phyloP scores from a whole-genome alignment of 2,113 vertebrate species.

The Tapirus terrestris region DNA sequence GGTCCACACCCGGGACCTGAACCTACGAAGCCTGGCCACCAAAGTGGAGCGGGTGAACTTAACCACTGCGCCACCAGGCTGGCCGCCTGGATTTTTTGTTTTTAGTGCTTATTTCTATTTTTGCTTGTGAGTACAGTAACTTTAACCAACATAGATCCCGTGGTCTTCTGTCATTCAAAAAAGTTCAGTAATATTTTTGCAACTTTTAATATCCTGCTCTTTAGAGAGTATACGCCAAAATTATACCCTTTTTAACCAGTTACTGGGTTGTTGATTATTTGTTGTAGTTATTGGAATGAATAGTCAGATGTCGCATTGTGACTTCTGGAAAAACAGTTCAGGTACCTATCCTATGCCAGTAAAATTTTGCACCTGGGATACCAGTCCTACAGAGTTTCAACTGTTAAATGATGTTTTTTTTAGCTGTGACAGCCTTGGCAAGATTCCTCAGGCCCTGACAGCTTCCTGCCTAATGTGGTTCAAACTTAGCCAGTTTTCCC shows the following conservation, averaged over 20 bases:
- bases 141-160: background rate
- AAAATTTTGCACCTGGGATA: background rate
- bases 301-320: background rate
- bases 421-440: background rate
- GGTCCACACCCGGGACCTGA: no score
- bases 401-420: constrained; percentile 8
- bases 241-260: background rate
- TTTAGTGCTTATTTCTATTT: constrained; percentile 53
- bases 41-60: no score
- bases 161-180: background rate
- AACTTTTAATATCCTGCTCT: constrained; percentile 15
- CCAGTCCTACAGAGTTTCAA: background rate
- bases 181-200: background rate
- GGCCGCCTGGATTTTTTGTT: background rate
- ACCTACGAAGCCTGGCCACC: no score
- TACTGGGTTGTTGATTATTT: background rate
- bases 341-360: background rate
- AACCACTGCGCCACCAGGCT: no score
- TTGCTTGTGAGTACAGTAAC: constrained; percentile 18
- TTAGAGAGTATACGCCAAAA: constrained; percentile 26
- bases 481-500: background rate
- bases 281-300: constrained; percentile 24
- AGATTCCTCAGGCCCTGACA: background rate
- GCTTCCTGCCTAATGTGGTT: background rate
- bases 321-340: background rate